Evolutionary conservation across 2,888 invertebrate genomes (phyloP).

Genomic region (Pyralis farinalis): DNA sequence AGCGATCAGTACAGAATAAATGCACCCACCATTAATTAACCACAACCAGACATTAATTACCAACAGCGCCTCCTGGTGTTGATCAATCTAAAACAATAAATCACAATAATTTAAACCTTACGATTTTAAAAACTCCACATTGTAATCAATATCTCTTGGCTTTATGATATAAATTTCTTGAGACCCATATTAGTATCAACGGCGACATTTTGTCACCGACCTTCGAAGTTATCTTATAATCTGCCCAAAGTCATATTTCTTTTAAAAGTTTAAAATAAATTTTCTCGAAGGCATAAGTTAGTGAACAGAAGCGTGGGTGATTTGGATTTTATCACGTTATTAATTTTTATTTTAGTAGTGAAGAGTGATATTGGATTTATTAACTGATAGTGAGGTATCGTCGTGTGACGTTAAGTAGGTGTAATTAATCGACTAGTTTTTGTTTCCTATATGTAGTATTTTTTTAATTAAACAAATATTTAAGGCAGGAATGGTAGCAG

Average conservation of each 20-base stretch:
- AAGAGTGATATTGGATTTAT: constrained; percentile 19
- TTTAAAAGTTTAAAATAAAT: constrained; percentile 20
- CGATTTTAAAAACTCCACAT: constrained; percentile 38
- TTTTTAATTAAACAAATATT: no score
- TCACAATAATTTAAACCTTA: constrained; percentile 48
- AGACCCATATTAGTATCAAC: constrained; percentile 50
- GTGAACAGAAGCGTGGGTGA: constrained; percentile 24
- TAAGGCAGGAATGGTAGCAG: no score
- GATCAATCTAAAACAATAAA: constrained; percentile 47
- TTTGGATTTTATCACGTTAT: constrained; percentile 21
- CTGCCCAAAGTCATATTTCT: constrained; percentile 31
- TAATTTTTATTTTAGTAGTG: constrained; percentile 22
- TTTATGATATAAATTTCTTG: constrained; percentile 53
- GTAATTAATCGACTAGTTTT: neutral
- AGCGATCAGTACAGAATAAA: constrained; percentile 11
- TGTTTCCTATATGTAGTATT: neutral
- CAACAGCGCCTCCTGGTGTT: constrained; percentile 35
- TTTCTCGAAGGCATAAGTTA: constrained; percentile 16
- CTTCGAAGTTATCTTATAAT: constrained; percentile 23
- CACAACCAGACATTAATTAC: constrained; percentile 33
- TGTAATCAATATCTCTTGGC: constrained; percentile 54
- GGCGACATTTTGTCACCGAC: constrained; percentile 45
- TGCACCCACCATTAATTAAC: constrained; percentile 25
- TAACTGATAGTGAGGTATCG: neutral
- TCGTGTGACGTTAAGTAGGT: neutral